These are phyloP conservation scores for Beroe ovata DNA, from an alignment of 37 sponge, comb jelly and placozoan species.

Conservation along the genomic window DNA sequence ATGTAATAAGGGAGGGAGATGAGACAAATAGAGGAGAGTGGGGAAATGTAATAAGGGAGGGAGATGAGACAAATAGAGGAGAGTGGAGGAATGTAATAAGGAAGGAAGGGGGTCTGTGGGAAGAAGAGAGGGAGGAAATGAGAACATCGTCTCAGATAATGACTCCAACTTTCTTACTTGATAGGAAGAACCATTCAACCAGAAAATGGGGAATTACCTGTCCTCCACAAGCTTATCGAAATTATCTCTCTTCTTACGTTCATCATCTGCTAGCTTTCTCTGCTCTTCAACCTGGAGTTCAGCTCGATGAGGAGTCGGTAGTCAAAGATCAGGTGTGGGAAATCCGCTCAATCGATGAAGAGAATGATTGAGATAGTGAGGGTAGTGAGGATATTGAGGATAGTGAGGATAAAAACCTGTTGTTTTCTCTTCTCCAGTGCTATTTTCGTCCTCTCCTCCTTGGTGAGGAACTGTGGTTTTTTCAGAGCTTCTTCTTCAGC, in stretches of 20 bases:
- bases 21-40: too few species aligned
- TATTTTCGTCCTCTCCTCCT: slow-evolving; percentile 80
- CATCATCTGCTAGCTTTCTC: not conserved
- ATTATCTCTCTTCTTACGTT: slow-evolving; percentile 24
- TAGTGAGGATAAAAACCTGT: slow-evolving; percentile 60
- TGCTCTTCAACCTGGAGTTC: slow-evolving; percentile 22
- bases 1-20: too few species aligned
- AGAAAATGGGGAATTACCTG: too few species aligned
- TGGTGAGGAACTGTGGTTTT: slow-evolving; percentile 88
- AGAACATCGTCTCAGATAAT: too few species aligned
- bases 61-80: too few species aligned
- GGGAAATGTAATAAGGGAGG: too few species aligned
- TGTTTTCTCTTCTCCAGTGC: slow-evolving; percentile 85
- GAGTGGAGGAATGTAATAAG: too few species aligned
- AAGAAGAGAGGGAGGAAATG: too few species aligned
- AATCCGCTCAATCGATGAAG: not conserved
- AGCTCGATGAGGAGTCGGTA: not conserved
- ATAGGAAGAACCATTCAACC: too few species aligned
- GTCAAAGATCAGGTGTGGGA: not conserved
- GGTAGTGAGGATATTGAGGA: too few species aligned
- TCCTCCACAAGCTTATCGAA: slow-evolving; percentile 46
- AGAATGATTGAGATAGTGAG: not conserved
- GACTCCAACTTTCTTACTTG: too few species aligned
- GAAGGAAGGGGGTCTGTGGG: too few species aligned
- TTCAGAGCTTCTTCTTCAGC: slow-evolving; percentile 71